Conservation (phyloP, 2,888 invertebrate genomes). For the Prosopocoilus inquinatus region DNA sequence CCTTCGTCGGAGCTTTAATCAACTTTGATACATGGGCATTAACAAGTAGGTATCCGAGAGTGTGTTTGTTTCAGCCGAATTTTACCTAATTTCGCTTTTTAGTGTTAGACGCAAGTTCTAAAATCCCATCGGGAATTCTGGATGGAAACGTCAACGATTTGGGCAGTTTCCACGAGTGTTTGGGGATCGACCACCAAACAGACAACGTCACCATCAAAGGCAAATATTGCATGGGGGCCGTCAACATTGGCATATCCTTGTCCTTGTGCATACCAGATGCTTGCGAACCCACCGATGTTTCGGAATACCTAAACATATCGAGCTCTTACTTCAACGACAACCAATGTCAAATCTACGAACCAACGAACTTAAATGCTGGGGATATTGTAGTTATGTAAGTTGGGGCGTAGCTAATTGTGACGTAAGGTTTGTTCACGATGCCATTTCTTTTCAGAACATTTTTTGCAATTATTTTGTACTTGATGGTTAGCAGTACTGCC, state of each 20-base stretch:
- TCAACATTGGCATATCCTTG: conserved; percentile 3
- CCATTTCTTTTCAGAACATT: neutral
- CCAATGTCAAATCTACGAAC: neutral
- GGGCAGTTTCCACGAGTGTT: conserved; percentile 8
- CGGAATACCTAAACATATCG: neutral
- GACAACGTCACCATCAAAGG: conserved; percentile 11
- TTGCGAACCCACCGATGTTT: conserved; percentile 12
- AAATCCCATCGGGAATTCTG: neutral
- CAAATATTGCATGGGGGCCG: conserved; percentile 24
- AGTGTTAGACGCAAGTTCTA: neutral
- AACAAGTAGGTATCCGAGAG: neutral
- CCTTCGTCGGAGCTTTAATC: neutral
- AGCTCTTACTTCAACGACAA: neutral
- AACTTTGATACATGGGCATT: neutral
- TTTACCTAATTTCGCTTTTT: neutral
- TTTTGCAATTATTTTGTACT: conserved; percentile 11
- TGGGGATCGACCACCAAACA: neutral
- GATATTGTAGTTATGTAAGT: conserved; percentile 14
- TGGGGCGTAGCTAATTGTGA: no score
- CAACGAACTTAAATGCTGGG: conserved; percentile 4
- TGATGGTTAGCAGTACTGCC: conserved; percentile 24
- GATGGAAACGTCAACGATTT: neutral
- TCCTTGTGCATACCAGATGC: conserved; percentile 20
- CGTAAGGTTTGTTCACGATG: neutral
- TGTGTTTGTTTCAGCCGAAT: neutral